Evolutionary conservation across 2,888 invertebrate species (phyloP), one percentile per base, ranked within the genome.

Genomic region (Ischnura elegans): DNA sequence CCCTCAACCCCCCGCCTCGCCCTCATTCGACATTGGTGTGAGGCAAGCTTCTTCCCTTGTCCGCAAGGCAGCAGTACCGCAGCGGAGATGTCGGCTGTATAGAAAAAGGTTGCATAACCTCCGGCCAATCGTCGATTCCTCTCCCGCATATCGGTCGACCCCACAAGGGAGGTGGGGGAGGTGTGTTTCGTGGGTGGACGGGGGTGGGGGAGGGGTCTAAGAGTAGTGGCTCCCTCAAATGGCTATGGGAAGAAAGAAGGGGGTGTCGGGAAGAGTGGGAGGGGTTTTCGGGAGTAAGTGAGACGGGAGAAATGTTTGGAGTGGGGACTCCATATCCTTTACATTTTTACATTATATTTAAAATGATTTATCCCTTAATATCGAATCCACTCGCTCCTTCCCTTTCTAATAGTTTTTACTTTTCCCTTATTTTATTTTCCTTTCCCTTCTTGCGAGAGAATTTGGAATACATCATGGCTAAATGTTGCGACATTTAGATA

Each of bases 21-120:
- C n/a, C 61, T 90, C 90, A 61, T 90, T 66, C 90, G 90, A 90
- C 90, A 90, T 43, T 90, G 43, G 90, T 90, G 90, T 90, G 90
- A 90, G 90, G 90, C 90, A 90, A 90, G 90, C 90, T 90, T 90
- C 90, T 90, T 45, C 90, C 61, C 90, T 90, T 90, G 90, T 90
- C 90, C 90, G 90, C 90, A 90, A 90, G 90, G 90, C n/a, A 90
- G 90, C 90, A 61, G 90, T 90, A 90, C 90, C 90, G 90, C 90
- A 90, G 90, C 90, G 90, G 90, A 43, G 61, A 66, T 90, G 90
- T 90, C 90, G 90, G 43, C 90, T 61, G 90, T 90, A 66, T 90
- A 90, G 90, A 45, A 61, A n/a, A 90, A 90, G 43, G 90, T 90
- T 90, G 90, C 90, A 90, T 90, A 90, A 90, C 90, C 90, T 90